Conservation (phyloP, 2,113 vertebrate genomes). For the Ctenomys sociabilis region DNA sequence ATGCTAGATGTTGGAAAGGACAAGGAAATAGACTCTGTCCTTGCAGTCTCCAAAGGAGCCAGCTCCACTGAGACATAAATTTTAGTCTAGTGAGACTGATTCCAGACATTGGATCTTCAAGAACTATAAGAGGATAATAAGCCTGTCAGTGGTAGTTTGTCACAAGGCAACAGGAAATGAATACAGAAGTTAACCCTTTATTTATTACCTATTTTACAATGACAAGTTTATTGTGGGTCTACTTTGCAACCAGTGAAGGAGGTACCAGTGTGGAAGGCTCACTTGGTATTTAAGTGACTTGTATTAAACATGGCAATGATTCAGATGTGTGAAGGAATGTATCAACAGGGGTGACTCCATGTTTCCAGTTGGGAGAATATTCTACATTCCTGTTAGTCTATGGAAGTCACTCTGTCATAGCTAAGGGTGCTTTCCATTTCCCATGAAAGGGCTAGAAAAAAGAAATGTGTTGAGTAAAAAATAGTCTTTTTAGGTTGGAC, state of each 20-base stretch:
- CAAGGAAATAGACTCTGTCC: not conserved
- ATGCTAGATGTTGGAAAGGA: not conserved
- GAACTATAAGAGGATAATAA: not conserved
- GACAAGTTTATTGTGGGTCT: not conserved
- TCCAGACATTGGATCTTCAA: not conserved
- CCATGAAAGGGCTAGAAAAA: not conserved
- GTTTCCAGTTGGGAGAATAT: not conserved
- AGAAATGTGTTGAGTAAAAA: not conserved
- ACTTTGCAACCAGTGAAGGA: slow-evolving; percentile 16
- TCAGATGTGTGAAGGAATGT: not conserved
- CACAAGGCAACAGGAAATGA: not conserved
- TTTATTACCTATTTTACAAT: slow-evolving; percentile 33
- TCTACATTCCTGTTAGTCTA: not conserved
- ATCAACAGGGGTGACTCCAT: rapidly evolving
- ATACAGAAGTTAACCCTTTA: not conserved
- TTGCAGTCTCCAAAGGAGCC: not conserved
- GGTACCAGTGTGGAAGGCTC: not conserved
- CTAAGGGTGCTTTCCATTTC: not conserved
- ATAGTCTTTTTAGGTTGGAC: not conserved
- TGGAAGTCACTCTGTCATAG: not conserved
- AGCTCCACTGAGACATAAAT: no score
- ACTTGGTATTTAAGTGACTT: not conserved
- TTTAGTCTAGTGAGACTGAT: not conserved
- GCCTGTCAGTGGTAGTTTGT: not conserved
- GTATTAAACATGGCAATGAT: slow-evolving; percentile 34